Conservation (phyloP, 2,888 invertebrate genomes). For the Onchidella celtica region DNA sequence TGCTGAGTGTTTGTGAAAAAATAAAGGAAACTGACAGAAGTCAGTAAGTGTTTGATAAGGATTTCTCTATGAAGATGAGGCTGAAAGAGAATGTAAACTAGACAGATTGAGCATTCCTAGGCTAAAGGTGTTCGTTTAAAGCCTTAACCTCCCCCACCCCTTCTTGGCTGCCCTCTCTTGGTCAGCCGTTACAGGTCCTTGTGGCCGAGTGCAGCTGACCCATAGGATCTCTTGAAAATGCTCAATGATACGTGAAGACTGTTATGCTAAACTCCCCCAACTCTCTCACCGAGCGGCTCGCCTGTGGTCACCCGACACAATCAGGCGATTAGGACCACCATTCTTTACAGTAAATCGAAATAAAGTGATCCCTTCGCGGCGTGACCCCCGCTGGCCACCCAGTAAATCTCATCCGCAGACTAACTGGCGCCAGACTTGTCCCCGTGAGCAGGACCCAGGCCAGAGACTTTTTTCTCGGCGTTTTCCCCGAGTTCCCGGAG, state of each 20-base stretch:
- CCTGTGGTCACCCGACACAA: conserved; percentile 3
- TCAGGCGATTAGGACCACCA: conserved; percentile 7
- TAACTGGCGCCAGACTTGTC: conserved; percentile 1
- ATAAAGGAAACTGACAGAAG: too few species aligned
- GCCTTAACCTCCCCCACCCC: too few species aligned
- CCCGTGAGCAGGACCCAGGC: neutral
- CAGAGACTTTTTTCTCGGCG: neutral
- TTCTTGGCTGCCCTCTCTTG: too few species aligned
- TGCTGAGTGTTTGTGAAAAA: too few species aligned
- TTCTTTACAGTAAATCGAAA: conserved; percentile 11
- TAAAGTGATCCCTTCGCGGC: conserved; percentile 12
- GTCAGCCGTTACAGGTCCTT: too few species aligned
- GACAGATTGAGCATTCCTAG: too few species aligned
- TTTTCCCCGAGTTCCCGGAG: neutral
- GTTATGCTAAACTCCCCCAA: conserved; percentile 8
- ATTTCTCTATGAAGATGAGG: too few species aligned
- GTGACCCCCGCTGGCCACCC: neutral
- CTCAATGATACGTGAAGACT: conserved; percentile 11
- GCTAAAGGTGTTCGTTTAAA: too few species aligned
- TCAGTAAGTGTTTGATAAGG: too few species aligned
- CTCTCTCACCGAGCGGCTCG: neutral
- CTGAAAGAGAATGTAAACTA: too few species aligned
- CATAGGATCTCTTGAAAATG: neutral
- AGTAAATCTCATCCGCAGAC: conserved; percentile 11
- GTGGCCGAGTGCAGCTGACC: neutral